phyloP scores from a whole-genome alignment of 1,140 invertebrate genomes.

The Andrena cerasifolii region DNA sequence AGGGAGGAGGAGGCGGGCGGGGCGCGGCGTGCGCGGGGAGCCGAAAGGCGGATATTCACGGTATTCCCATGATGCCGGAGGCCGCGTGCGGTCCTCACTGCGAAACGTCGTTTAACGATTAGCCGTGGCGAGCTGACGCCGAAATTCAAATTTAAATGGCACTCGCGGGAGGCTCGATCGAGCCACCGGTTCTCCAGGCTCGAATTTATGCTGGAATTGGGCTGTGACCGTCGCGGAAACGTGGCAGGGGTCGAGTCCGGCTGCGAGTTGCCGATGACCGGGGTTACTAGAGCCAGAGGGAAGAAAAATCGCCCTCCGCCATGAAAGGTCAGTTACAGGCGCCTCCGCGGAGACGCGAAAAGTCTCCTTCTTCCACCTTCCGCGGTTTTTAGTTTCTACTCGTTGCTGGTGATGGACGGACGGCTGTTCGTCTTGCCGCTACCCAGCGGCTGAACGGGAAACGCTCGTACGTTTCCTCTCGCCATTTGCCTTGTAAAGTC shows the following conservation, averaged over 20 bases:
- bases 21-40: slow-evolving; percentile 19
- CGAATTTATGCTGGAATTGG: slow-evolving; percentile 50
- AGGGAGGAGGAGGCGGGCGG: slow-evolving; percentile 21
- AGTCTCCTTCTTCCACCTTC: too few species aligned
- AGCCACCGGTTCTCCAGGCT: slow-evolving; percentile 24
- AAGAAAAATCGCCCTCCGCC: background rate
- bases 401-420: too few species aligned
- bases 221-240: slow-evolving; percentile 9
- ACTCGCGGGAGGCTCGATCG: slow-evolving; percentile 56
- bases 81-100: background rate
- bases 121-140: slow-evolving; percentile 52
- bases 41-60: slow-evolving; percentile 21
- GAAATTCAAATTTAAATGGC: slow-evolving; percentile 68
- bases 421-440: too few species aligned
- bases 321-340: too few species aligned
- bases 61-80: slow-evolving; percentile 35
- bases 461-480: too few species aligned
- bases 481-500: slow-evolving; percentile 29
- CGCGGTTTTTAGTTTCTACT: too few species aligned
- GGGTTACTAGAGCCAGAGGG: background rate
- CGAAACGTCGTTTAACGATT: slow-evolving; percentile 70
- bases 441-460: too few species aligned
- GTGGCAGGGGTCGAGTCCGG: too few species aligned
- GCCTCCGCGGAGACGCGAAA: too few species aligned
- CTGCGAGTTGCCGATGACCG: background rate